phyloP scores from a whole-genome alignment of 2,888 invertebrate genomes.

The Elmis aenea region DNA sequence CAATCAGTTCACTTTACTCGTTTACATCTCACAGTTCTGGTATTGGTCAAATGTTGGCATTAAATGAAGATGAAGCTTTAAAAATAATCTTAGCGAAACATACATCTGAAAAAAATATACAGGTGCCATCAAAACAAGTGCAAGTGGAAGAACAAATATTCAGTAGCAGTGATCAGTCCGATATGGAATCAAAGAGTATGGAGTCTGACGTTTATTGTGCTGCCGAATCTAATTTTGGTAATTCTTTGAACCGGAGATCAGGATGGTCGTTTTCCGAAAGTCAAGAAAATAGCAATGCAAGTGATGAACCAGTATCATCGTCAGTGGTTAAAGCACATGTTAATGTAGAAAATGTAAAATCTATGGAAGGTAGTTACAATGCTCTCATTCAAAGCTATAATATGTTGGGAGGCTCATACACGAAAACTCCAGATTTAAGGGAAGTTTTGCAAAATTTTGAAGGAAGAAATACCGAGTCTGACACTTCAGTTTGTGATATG shows the following conservation, averaged over 20 bases:
- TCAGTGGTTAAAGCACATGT: conserved; percentile 5
- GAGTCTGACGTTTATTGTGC: conserved; percentile 16
- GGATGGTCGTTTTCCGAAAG: conserved; percentile 57
- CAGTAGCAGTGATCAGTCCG: conserved; percentile 4
- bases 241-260: conserved; percentile 59
- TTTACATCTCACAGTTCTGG: conserved; percentile 47
- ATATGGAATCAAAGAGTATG: conserved; percentile 4
- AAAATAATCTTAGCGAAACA: conserved; percentile 61
- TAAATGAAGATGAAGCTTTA: conserved; percentile 69
- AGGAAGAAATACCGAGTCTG: conserved; percentile 17
- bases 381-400: conserved; percentile 57
- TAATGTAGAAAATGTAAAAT: conserved; percentile 28
- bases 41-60: conserved; percentile 50
- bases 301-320: conserved; percentile 2
- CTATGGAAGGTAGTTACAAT: conserved; percentile 53
- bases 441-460: conserved; percentile 56
- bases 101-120: conserved; percentile 27
- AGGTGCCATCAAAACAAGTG: conserved; percentile 1
- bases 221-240: conserved; percentile 48
- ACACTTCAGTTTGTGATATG: no score
- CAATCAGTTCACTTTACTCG: conserved; percentile 43
- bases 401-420: conserved; percentile 44
- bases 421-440: conserved; percentile 53
- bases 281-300: conserved; percentile 18
- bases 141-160: conserved; percentile 9